Evolutionary conservation across 2,113 vertebrate genomes (phyloP), one percentile per base, ranked within the genome.

Genomic region (Pangasianodon hypophthalmus): DNA sequence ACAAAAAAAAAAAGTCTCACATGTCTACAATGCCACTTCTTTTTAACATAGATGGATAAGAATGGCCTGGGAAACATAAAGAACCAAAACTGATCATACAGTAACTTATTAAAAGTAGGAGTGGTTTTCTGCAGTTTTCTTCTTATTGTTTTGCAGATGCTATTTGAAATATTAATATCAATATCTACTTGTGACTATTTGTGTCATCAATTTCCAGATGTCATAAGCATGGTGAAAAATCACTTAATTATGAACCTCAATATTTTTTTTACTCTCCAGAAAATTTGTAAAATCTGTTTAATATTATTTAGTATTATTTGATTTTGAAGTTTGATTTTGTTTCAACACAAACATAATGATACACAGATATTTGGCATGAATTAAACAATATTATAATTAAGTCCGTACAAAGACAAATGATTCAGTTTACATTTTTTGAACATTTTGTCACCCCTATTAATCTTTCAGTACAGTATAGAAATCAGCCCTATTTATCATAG

Each of bases 1-100:
- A 92, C 89, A 92, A 93, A 92, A 92, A 93, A 92, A 91, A 77
- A 89, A 91, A 88, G 91, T 91, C 84, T 85, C 67, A 58, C 13
- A 87, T 84, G 56, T 80, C 64, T 88, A 62, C 48, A 50, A 69
- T 87, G 26, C 83, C 24, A 60, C 29, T 21, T 80, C 13, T 62
- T 75, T 79, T 79, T 71, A 48, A 73, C 46, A 75, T 60, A 81
- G 84, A 86, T 56, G 50, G 19, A 87, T 3, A 37, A 60, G 9
- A 56, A 32, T 77, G 21, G 41, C 26, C 44, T 46, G 21, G 54
- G 44, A 75, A 44, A 44, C 24, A 44, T 75, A 71, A 32, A 16
- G 32, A 73, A 41, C 6, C 32, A 73, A 73, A 18, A 2, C 32
- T 41, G 69, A 5, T 19, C n/a, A 32, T 71, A 71, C 13, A 37